Percentiles rank a stretch among this genome's conserved stretches.
Conservation (phyloP, 2,888 invertebrate genomes). For the Campoletis raptor region DNA sequence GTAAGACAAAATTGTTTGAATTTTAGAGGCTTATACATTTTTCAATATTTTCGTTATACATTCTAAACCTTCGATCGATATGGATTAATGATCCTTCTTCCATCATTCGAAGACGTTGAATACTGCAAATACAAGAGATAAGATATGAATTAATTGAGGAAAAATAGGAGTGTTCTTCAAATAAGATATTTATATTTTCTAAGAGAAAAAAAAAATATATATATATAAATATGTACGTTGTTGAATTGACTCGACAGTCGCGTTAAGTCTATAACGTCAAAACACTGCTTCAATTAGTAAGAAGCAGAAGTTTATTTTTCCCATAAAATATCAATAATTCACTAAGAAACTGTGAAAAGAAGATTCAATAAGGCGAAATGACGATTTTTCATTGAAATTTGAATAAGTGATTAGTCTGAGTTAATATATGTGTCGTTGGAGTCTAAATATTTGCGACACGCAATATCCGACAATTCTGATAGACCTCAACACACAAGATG, state of each 20-base stretch:
- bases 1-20: neutral
- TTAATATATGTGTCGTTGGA: neutral
- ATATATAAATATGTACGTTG: neutral
- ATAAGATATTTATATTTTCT: neutral
- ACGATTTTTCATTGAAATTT: constrained; percentile 7
- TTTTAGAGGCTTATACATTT: neutral
- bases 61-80: neutral
- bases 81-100: neutral
- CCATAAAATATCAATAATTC: constrained; percentile 21
- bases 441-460: constrained; percentile 30
- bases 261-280: neutral
- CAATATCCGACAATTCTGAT: neutral
- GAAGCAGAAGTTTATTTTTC: neutral
- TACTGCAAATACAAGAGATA: neutral
- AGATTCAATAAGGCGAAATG: constrained; percentile 2
- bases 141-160: neutral
- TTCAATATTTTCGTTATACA: neutral
- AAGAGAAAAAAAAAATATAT: neutral
- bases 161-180: neutral
- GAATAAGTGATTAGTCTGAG: constrained; percentile 9
- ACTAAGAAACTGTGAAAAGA: neutral
- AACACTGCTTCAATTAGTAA: neutral
- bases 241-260: neutral
- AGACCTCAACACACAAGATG: neutral
- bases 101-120: neutral